Percentiles rank a stretch among this genome's conserved stretches.
Evolutionary conservation across 2,888 invertebrate genomes (phyloP).

Genomic region (Eudemis profundana): DNA sequence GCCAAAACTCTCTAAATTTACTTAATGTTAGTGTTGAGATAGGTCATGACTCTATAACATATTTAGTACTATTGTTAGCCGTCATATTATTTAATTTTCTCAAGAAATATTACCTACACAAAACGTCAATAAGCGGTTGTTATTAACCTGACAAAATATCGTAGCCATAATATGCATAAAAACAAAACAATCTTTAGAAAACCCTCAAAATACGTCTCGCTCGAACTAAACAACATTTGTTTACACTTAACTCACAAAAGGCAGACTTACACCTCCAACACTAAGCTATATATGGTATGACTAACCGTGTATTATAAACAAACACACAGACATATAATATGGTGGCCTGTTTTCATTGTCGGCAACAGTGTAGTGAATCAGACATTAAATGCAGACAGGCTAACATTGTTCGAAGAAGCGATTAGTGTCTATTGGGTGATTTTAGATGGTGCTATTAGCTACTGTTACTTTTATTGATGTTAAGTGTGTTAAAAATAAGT

Average conservation of each 20-base stretch:
- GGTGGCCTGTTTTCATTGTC: constrained; percentile 10
- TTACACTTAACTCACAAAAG: constrained; percentile 20
- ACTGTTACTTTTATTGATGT: constrained; percentile 18
- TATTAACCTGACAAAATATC: constrained; percentile 1
- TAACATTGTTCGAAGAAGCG: constrained; percentile 11
- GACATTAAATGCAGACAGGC: constrained; percentile 7
- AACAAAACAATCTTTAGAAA: constrained; percentile 16
- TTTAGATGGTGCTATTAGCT: constrained; percentile 23
- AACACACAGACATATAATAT: background rate
- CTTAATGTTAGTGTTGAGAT: no score
- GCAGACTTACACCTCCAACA: background rate
- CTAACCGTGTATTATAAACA: constrained; percentile 4
- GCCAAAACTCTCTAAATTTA: no score
- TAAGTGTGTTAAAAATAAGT: constrained; percentile 15
- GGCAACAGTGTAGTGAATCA: constrained; percentile 21
- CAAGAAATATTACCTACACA: background rate
- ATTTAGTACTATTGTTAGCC: no score
- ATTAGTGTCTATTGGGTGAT: constrained; percentile 27
- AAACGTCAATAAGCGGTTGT: constrained; percentile 2
- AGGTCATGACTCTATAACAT: no score
- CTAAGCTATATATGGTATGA: constrained; percentile 27
- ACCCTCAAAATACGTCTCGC: constrained; percentile 12
- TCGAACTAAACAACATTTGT: constrained; percentile 15
- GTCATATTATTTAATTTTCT: background rate
- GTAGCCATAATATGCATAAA: constrained; percentile 15